Base-by-base conservation (phyloP, 2,888 invertebrate genomes). In the Eledona agricola region DNA sequence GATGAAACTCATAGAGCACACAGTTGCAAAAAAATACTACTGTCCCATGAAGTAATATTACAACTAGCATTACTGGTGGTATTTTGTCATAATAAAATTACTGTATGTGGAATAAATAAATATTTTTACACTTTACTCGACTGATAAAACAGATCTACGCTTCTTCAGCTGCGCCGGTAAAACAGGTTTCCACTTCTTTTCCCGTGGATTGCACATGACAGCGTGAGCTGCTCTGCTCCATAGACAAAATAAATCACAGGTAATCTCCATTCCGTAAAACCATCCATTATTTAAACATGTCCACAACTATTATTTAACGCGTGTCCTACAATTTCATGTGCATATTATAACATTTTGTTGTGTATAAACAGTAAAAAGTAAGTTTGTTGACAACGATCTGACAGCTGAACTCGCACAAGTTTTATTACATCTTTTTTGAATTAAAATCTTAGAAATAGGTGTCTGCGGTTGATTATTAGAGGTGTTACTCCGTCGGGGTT, bases 181-280 rank as follows among this genome's bases (percentile, higher is more conserved):
- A 25, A 26, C 35, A 43, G 32, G 3, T 15, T 10, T n/a, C 34
- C 10, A 43, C 57, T 65, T 64, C 70, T 75, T 73, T 71, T 60
- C 57, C 64, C 60, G 69, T 70, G 70, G 68, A 64, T 64, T 49
- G 17, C 25, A 29, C 16, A n/a, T 45, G 29, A 26, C 55, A 58
- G 63, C 54, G 63, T 61, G 62, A 58, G 64, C 58, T 60, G 60
- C 65, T 66, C 59, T 54, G 57, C 62, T 46, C 64, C 63, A 70
- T 65, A 71, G 66, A 65, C 57, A 62, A 67, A 66, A 67, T 71
- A 73, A 72, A 73, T 72, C 74, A 59, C 69, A 75, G 75, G 75
- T 75, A 75, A 74, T 73, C 64, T 54, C 13, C 11, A 28, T 56
- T 57, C 59, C 52, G 47, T 32, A 37, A 32, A 50, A 55, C 45